phyloP scores from a whole-genome alignment of 2,113 vertebrate species.

The Cinclus mexicanus region DNA sequence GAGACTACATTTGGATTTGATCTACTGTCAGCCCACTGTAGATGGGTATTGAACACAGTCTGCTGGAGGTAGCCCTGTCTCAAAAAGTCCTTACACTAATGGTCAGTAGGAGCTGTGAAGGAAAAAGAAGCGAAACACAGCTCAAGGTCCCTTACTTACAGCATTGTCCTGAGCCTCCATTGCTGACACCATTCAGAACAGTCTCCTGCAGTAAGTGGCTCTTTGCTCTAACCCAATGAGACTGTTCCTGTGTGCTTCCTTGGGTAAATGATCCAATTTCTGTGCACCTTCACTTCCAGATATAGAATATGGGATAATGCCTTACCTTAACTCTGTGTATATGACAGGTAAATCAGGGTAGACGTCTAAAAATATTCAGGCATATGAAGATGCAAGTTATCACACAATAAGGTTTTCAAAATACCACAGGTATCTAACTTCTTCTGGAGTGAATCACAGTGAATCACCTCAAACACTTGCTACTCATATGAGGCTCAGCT shows the following conservation, averaged over 20 bases:
- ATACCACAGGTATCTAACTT: neutral
- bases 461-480: neutral
- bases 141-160: neutral
- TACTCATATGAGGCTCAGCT: neutral
- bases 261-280: neutral
- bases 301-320: neutral
- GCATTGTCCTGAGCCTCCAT: neutral
- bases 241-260: neutral
- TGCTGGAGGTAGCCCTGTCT: neutral
- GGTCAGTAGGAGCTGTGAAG: neutral
- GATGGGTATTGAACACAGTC: neutral
- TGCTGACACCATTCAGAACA: neutral
- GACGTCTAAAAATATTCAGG: neutral
- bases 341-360: neutral
- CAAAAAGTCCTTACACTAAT: neutral
- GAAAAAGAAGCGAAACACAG: neutral
- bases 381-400: neutral
- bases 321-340: neutral
- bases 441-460: neutral
- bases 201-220: neutral
- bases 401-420: neutral
- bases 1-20: neutral
- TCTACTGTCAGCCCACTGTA: neutral
- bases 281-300: neutral
- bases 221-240: neutral